Conservation (phyloP, 1,140 invertebrate species). For the Bicyclus anynana region DNA sequence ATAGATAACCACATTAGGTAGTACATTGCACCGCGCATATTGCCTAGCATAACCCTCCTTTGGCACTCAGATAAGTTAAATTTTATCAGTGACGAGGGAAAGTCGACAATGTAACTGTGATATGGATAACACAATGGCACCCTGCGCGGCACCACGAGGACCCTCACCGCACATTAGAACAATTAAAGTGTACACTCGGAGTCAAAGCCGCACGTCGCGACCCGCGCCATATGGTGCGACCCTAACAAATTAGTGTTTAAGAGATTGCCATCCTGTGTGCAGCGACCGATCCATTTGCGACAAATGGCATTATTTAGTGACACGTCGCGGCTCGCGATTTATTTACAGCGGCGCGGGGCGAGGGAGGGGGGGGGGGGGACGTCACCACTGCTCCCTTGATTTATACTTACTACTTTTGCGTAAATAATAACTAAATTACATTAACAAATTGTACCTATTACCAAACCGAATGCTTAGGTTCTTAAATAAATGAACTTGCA, state of each 20-base stretch:
- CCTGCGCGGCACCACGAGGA: not conserved
- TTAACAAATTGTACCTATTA: no score
- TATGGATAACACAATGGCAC: not conserved
- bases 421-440: no score
- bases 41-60: no score
- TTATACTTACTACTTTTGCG: not conserved
- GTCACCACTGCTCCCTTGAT: not conserved
- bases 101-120: no score
- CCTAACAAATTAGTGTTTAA: slow-evolving; percentile 64
- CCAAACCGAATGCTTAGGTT: no score
- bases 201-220: slow-evolving; percentile 25
- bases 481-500: no score
- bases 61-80: no score
- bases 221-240: slow-evolving; percentile 53
- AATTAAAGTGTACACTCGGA: slow-evolving; percentile 41
- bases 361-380: not conserved
- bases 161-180: slow-evolving; percentile 18
- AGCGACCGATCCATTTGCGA: slow-evolving; percentile 62
- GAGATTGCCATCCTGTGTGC: slow-evolving; percentile 60
- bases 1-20: no score
- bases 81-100: no score
- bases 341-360: not conserved
- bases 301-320: slow-evolving; percentile 61
- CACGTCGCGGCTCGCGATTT: not conserved
- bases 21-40: no score